These are phyloP conservation scores for Byasa hedistus DNA, from an alignment of 2,888 invertebrate genomes.

Conservation along the genomic window DNA sequence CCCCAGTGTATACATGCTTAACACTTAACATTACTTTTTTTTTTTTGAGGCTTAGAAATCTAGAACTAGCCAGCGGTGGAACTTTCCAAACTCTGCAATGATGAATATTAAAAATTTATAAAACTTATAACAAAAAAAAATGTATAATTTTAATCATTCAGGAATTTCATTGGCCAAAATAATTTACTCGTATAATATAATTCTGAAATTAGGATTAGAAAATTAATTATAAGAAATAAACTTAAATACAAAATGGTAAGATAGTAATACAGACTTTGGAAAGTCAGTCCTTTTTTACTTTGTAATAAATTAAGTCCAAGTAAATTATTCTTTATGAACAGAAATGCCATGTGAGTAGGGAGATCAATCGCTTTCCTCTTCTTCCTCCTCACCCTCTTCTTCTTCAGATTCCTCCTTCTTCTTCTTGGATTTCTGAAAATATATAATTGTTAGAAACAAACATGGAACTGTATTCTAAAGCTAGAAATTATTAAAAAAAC, in stretches of 20 bases:
- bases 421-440: slow-evolving; percentile 71
- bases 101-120: slow-evolving; percentile 38
- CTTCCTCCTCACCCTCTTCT: slow-evolving; percentile 82
- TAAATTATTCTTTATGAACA: slow-evolving; percentile 80
- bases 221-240: slow-evolving; percentile 32
- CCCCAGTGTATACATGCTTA: slow-evolving; percentile 78
- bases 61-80: slow-evolving; percentile 73
- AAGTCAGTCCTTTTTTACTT: slow-evolving; percentile 76
- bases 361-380: slow-evolving; percentile 84
- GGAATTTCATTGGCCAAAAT: slow-evolving; percentile 62
- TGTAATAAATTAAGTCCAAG: slow-evolving; percentile 80
- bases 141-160: slow-evolving; percentile 47
- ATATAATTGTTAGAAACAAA: slow-evolving; percentile 19
- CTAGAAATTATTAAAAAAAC: slow-evolving; percentile 38
- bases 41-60: slow-evolving; percentile 72
- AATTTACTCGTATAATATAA: slow-evolving; percentile 35
- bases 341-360: slow-evolving; percentile 63
- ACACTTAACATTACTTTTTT: slow-evolving; percentile 77
- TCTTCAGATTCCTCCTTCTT: slow-evolving; percentile 84
- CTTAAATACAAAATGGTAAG: slow-evolving; percentile 31
- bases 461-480: too few species aligned
- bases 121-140: slow-evolving; percentile 54
- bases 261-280: slow-evolving; percentile 68
- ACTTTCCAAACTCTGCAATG: slow-evolving; percentile 77
- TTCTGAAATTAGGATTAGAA: slow-evolving; percentile 19